phyloP scores from a whole-genome alignment of 2,888 invertebrate species.

The Pollenia griseotomentosa region DNA sequence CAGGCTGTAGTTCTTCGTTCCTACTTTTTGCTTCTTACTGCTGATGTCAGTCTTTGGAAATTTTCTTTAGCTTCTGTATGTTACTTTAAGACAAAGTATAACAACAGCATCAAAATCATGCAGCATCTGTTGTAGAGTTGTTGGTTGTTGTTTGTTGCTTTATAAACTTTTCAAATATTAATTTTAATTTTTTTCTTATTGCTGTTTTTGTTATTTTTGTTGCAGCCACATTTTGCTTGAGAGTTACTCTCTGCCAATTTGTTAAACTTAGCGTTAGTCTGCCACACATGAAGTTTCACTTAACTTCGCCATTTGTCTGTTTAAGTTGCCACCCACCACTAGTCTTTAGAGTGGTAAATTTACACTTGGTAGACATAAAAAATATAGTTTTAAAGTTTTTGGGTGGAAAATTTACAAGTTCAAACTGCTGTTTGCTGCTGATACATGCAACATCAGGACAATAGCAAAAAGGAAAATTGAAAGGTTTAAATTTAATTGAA shows the following conservation, averaged over 20 bases:
- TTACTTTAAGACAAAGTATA: slow-evolving; percentile 31
- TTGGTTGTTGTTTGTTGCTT: slow-evolving; percentile 43
- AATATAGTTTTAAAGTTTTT: slow-evolving; percentile 55
- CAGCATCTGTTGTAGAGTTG: slow-evolving; percentile 23
- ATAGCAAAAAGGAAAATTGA: background rate
- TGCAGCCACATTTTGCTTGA: background rate
- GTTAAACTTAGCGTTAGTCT: slow-evolving; percentile 64
- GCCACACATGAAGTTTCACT: slow-evolving; percentile 70
- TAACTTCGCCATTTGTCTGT: slow-evolving; percentile 67
- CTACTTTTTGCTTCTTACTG: background rate
- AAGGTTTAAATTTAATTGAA: slow-evolving; percentile 26
- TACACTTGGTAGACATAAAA: slow-evolving; percentile 68
- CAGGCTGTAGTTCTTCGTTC: background rate
- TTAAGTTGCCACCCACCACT: slow-evolving; percentile 63
- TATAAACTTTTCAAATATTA: slow-evolving; percentile 67
- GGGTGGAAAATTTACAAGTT: slow-evolving; percentile 59
- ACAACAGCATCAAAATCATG: background rate
- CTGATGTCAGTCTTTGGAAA: slow-evolving; percentile 40
- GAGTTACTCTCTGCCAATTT: slow-evolving; percentile 56
- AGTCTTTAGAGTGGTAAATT: slow-evolving; percentile 63
- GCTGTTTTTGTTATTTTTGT: slow-evolving; percentile 3
- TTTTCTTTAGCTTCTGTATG: slow-evolving; percentile 62
- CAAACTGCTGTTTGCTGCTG: background rate
- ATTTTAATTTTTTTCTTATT: slow-evolving; percentile 51
- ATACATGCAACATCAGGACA: slow-evolving; percentile 16